Evolutionary conservation across 2,888 invertebrate species (phyloP).

Genomic region (Deilephila elpenor): DNA sequence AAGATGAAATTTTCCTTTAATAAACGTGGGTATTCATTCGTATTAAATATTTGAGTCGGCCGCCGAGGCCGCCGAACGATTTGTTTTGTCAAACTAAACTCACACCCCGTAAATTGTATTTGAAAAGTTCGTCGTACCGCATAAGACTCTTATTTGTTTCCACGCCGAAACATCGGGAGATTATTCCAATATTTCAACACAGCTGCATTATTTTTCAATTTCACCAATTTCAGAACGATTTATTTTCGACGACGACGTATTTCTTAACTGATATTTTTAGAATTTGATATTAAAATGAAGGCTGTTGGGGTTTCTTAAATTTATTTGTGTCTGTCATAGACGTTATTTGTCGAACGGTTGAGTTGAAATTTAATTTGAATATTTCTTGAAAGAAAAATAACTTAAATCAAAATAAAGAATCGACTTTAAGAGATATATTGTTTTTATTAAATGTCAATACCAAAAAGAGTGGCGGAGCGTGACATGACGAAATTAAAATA

Average conservation of each 20-base stretch:
- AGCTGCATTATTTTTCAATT: constrained; percentile 16
- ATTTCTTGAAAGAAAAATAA: not conserved
- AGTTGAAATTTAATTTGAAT: not conserved
- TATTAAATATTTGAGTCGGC: constrained; percentile 49
- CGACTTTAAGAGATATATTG: no score
- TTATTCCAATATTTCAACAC: constrained; percentile 17
- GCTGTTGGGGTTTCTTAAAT: not conserved
- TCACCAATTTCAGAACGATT: constrained; percentile 10
- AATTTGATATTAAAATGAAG: not conserved
- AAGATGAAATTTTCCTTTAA: constrained; percentile 60
- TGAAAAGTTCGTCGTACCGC: constrained; percentile 12
- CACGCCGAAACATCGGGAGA: not conserved
- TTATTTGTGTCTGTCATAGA: not conserved
- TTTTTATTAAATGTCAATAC: no score
- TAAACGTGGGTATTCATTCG: constrained; percentile 61
- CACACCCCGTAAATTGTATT: constrained; percentile 14
- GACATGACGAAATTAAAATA: no score
- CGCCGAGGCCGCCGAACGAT: constrained; percentile 42
- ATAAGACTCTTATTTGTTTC: constrained; percentile 11
- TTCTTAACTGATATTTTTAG: constrained; percentile 12
- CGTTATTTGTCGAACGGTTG: not conserved
- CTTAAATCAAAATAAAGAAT: no score
- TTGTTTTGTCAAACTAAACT: constrained; percentile 37
- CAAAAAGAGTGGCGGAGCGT: no score
- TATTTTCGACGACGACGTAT: not conserved